These are phyloP conservation scores for Laticauda laticaudata DNA, from an alignment of 2,113 vertebrate species.

Conservation along the genomic window DNA sequence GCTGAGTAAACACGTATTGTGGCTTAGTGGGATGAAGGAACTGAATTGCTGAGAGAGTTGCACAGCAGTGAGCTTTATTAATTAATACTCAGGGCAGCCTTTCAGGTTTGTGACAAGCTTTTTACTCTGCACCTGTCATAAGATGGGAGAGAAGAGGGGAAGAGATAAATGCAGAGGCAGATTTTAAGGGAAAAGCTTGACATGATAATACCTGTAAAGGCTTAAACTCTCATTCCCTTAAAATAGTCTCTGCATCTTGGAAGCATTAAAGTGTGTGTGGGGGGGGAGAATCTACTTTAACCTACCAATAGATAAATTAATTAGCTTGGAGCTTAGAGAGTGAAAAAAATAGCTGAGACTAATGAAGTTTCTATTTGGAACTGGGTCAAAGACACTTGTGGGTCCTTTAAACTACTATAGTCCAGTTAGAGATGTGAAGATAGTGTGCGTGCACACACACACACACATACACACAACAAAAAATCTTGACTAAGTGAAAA, in stretches of 20 bases:
- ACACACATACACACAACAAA: neutral
- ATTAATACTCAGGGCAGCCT: neutral
- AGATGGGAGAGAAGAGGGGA: neutral
- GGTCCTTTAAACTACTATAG: slow-evolving; percentile 24
- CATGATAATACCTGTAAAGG: neutral
- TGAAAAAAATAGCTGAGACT: slow-evolving; percentile 34
- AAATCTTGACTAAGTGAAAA: neutral
- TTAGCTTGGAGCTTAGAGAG: slow-evolving; percentile 58
- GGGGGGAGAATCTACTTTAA: slow-evolving; percentile 14
- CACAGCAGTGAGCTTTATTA: neutral
- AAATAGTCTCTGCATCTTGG: neutral
- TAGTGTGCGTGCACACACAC: neutral
- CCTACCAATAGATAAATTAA: slow-evolving; percentile 59
- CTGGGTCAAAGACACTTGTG: slow-evolving; percentile 55
- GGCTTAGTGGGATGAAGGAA: neutral
- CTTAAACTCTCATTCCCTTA: neutral
- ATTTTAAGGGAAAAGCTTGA: neutral
- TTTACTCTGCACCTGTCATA: neutral
- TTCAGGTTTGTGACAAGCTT: neutral
- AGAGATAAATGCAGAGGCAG: neutral
- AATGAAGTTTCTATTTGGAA: slow-evolving; percentile 58
- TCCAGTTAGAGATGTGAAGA: slow-evolving; percentile 31
- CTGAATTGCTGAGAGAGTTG: neutral
- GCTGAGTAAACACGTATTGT: neutral
- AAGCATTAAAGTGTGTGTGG: slow-evolving; percentile 39